These are phyloP conservation scores for Trichosurus vulpecula DNA, from an alignment of 2,797 vertebrate species.

Conservation along the genomic window DNA sequence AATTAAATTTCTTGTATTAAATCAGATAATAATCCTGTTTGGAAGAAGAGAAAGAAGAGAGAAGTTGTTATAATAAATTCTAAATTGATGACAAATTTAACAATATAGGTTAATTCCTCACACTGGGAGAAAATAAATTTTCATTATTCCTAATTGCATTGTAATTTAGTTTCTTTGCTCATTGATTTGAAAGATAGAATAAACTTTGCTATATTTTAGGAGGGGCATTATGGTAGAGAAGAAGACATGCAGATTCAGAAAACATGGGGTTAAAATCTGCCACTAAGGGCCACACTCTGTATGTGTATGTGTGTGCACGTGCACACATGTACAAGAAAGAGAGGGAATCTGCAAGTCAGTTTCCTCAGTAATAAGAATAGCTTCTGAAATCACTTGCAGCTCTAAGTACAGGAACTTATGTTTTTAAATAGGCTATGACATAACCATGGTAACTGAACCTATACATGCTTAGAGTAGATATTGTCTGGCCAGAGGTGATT, in stretches of 20 bases:
- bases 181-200: slow-evolving; percentile 31
- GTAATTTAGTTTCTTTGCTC: slow-evolving; percentile 6
- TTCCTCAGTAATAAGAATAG: neutral
- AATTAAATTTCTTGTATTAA: slow-evolving; percentile 57
- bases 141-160: slow-evolving; percentile 36
- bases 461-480: neutral
- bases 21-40: neutral
- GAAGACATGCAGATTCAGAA: neutral
- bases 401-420: neutral
- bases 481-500: neutral
- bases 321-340: neutral
- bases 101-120: slow-evolving; percentile 8
- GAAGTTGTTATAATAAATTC: slow-evolving; percentile 48
- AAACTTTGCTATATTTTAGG: slow-evolving; percentile 10
- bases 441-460: neutral
- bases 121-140: neutral
- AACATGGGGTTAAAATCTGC: neutral
- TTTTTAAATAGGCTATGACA: neutral
- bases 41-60: slow-evolving; percentile 2
- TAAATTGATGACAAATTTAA: slow-evolving; percentile 36
- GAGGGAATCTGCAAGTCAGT: neutral
- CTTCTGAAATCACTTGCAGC: neutral
- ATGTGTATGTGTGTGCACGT: neutral
- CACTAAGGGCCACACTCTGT: neutral
- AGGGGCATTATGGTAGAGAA: neutral